phyloP scores from a whole-genome alignment of 1,140 invertebrate genomes.

The Danaus plexippus region DNA sequence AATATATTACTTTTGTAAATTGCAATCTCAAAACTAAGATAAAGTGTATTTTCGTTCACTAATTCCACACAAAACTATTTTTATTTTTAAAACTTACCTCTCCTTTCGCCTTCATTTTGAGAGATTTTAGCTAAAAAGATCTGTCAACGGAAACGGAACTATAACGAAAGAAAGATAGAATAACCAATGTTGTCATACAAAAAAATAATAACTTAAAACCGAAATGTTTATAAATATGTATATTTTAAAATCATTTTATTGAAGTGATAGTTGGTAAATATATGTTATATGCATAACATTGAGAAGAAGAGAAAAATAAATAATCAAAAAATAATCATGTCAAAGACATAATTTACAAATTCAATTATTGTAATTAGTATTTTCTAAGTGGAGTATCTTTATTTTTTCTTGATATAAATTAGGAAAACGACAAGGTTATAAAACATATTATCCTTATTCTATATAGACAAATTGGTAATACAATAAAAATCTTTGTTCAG shows the following conservation, averaged over 20 bases:
- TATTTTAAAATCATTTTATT: constrained; percentile 1
- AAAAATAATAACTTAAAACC: constrained; percentile 11
- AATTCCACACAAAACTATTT: constrained; percentile 2
- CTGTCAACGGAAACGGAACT: constrained; percentile 61
- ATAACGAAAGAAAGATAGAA: constrained; percentile 43
- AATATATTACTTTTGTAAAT: too few species aligned
- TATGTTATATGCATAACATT: too few species aligned
- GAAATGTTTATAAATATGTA: constrained; percentile 6
- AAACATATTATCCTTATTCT: too few species aligned
- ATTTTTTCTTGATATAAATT: too few species aligned
- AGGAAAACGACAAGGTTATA: too few species aligned
- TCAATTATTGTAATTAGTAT: too few species aligned
- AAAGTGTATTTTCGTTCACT: not conserved
- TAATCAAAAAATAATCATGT: constrained; percentile 5
- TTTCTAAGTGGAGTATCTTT: too few species aligned
- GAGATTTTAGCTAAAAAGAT: constrained; percentile 42
- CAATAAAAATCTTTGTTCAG: too few species aligned
- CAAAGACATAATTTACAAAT: not conserved
- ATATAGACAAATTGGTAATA: too few species aligned
- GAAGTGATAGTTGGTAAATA: not conserved
- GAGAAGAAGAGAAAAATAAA: too few species aligned
- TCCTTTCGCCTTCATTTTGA: constrained; percentile 68
- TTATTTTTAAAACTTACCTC: constrained; percentile 44
- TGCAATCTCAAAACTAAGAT: not conserved
- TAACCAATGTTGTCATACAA: constrained; percentile 19